Evolutionary conservation across 2,113 vertebrate species (phyloP).

Genomic region (Anoplopoma fimbria): DNA sequence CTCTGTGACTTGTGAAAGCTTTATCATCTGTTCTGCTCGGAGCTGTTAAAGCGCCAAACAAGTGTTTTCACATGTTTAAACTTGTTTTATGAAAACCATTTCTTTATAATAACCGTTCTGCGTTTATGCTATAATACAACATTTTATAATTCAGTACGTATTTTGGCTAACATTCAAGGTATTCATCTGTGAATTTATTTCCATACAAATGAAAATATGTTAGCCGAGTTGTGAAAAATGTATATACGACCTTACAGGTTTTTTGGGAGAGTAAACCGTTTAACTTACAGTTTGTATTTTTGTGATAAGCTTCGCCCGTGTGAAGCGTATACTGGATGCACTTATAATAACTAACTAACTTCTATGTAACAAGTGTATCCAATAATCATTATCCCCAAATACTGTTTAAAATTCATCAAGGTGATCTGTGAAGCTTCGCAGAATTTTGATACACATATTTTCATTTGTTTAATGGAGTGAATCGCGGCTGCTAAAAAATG

Average conservation of each 20-base stretch:
- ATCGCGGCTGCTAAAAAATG: background rate
- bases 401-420: background rate
- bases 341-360: background rate
- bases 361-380: background rate
- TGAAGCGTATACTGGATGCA: background rate
- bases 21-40: background rate
- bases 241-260: background rate
- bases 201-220: background rate
- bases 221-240: background rate
- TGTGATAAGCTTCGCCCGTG: background rate
- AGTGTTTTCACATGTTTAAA: background rate
- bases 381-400: background rate
- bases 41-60: background rate
- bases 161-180: background rate
- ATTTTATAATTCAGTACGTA: background rate
- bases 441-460: background rate
- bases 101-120: background rate
- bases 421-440: background rate
- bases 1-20: background rate
- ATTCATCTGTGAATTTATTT: background rate
- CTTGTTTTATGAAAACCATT: background rate
- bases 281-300: background rate
- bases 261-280: background rate
- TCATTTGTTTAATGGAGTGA: background rate
- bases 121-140: background rate